phyloP scores from a whole-genome alignment of 2,888 invertebrate species.

The Agrochola lychnidis region DNA sequence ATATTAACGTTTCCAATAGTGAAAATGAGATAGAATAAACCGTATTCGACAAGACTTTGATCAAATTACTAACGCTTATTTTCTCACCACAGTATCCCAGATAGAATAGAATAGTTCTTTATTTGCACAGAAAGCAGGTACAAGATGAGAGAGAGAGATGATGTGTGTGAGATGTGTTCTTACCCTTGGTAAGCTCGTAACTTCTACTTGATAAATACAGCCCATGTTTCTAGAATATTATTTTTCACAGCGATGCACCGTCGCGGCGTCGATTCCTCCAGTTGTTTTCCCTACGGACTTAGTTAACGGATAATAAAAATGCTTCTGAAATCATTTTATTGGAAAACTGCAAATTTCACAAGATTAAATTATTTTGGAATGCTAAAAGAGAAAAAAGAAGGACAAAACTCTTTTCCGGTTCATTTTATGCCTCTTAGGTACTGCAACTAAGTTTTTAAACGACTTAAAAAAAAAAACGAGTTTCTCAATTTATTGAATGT shows the following conservation, averaged over 20 bases:
- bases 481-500: background rate
- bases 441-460: background rate
- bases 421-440: background rate
- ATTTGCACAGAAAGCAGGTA: too few relatives aligned
- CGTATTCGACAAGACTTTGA: too few relatives aligned
- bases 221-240: background rate
- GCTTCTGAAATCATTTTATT: constrained; percentile 7
- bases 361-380: background rate
- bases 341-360: constrained; percentile 25
- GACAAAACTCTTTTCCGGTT: background rate
- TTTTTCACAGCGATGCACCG: constrained; percentile 1
- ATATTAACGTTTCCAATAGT: too few relatives aligned
- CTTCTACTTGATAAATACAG: constrained; percentile 13
- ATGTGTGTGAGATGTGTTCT: too few relatives aligned
- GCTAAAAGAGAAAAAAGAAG: background rate
- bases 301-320: constrained; percentile 16
- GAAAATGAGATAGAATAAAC: too few relatives aligned
- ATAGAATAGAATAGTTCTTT: too few relatives aligned
- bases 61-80: too few relatives aligned
- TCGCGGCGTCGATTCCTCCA: background rate
- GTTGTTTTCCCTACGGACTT: constrained; percentile 16
- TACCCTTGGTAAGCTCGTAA: background rate
- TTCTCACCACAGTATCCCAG: too few relatives aligned
- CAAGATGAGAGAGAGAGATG: too few relatives aligned
- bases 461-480: background rate